Evolutionary conservation across 2,888 invertebrate species (phyloP).

Genomic region (Sylvicola cinctus): DNA sequence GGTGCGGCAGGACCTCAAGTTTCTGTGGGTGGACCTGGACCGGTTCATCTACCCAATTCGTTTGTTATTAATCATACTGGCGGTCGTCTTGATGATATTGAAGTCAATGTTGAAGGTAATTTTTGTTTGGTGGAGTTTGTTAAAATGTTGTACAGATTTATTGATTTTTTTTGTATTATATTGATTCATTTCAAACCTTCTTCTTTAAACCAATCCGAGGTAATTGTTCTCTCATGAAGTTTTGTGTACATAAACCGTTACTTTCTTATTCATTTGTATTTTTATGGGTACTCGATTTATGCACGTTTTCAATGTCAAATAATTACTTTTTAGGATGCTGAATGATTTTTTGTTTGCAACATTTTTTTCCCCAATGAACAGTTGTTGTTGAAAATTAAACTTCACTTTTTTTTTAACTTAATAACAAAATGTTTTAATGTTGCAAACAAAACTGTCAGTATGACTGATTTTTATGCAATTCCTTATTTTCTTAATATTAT

Average conservation of each 20-base stretch:
- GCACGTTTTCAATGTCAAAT: no score
- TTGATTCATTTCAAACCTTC: slow-evolving; percentile 1
- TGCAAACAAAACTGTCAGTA: no score
- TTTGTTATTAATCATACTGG: slow-evolving; percentile 61
- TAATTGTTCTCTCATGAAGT: background rate
- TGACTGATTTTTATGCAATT: no score
- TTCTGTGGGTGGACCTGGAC: slow-evolving; percentile 49
- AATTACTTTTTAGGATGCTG: no score
- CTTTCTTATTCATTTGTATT: no score
- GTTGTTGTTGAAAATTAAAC: no score
- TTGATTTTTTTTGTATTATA: background rate
- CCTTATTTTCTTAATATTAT: no score
- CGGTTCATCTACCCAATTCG: slow-evolving; percentile 47
- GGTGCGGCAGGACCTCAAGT: slow-evolving; percentile 45
- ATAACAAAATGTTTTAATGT: no score
- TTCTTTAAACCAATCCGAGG: background rate
- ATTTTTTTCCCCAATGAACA: no score
- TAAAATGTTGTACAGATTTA: background rate
- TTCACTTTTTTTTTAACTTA: no score
- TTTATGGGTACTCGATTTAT: no score
- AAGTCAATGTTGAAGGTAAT: slow-evolving; percentile 92
- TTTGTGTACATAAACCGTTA: background rate
- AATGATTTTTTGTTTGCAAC: no score
- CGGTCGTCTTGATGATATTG: slow-evolving; percentile 80
- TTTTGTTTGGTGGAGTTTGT: slow-evolving; percentile 5